Base-by-base conservation (phyloP, 1,140 invertebrate species). In the Zaprionus tsacasi region DNA sequence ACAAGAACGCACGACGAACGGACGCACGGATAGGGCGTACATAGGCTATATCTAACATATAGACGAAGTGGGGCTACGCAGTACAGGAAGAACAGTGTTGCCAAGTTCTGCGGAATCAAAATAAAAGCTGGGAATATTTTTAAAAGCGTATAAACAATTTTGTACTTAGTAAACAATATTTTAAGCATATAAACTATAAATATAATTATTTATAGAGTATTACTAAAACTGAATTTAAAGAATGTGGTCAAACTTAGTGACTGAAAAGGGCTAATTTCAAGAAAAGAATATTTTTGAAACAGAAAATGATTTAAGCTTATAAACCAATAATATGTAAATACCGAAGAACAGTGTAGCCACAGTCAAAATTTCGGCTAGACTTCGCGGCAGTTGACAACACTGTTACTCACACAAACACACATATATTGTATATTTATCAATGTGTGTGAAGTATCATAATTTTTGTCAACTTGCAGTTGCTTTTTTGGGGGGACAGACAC, bases 1-100 rank as follows among this genome's bases (percentile, higher is more conserved):
- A 70, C 71, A 76, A 63, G 64, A 77, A 69, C 64, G 36, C 60
- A 66, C 60, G 40, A 64, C 60, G 40, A n/a, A 45, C 40, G 40
- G 40, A 43, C 40, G n/a, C n/a, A 6, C 40, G n/a, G n/a, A 8
- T 25, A 25, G 12, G 15, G 27, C 52, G 35, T 68, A 69, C 64
- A 36, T 61, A 56, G 10, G 15, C 40, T 54, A 17, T 43, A 38
- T 64, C 30, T 63, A 55, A 27, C 25, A 27, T 27, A 30, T 54
- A 54, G 17, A 25, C 17, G 45, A 21, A 1, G 21, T 50, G 45
- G 45, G 17, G 45, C 17, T 50, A 25, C 17, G 25, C 38, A n/a
- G 3, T 43, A 45, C 40, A 50, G 45, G 45, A 8, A 10, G 17
- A 45, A 45, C 17, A 50, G 11, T 21, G 45, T 25, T 21, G 17